A percentile compares a stretch with the other conserved stretches of the same genome.
Evolutionary conservation across 2,113 vertebrate species (phyloP).

Genomic region (Rhombomys opimus): DNA sequence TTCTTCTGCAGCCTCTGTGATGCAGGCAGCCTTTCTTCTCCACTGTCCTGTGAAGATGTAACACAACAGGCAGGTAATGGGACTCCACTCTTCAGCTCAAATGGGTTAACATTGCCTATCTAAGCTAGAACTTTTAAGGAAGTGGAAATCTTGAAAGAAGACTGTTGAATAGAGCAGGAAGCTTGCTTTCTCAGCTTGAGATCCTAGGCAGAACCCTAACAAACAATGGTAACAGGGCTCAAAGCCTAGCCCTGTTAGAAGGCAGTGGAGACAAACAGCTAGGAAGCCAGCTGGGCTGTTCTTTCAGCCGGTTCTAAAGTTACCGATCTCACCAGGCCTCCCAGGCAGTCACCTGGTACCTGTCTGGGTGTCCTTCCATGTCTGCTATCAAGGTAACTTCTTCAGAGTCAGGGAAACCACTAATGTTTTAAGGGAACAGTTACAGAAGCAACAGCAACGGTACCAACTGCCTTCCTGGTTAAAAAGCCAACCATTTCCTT

Average conservation of each 20-base stretch:
- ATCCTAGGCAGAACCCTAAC: background rate
- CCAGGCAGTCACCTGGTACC: background rate
- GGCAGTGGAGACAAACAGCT: background rate
- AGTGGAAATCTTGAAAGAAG: background rate
- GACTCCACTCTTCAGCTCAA: background rate
- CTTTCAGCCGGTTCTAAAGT: background rate
- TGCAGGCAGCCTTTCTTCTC: background rate
- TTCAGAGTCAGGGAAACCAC: background rate
- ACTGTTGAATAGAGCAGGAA: background rate
- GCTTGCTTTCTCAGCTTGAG: background rate
- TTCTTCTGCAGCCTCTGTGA: background rate
- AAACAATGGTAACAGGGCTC: background rate
- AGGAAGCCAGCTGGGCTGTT: background rate
- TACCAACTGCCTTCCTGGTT: background rate
- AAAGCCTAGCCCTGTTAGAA: background rate
- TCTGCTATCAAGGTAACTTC: background rate
- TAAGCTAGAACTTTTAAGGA: background rate
- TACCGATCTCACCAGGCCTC: background rate
- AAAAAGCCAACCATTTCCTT: slow-evolving; percentile 15
- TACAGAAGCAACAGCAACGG: background rate
- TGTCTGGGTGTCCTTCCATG: background rate
- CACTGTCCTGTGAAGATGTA: background rate
- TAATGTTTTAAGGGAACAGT: background rate
- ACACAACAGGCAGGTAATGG: background rate
- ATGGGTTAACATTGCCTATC: background rate